phyloP scores from a whole-genome alignment of 1,140 invertebrate species.

The Ostrea denselamellosa region DNA sequence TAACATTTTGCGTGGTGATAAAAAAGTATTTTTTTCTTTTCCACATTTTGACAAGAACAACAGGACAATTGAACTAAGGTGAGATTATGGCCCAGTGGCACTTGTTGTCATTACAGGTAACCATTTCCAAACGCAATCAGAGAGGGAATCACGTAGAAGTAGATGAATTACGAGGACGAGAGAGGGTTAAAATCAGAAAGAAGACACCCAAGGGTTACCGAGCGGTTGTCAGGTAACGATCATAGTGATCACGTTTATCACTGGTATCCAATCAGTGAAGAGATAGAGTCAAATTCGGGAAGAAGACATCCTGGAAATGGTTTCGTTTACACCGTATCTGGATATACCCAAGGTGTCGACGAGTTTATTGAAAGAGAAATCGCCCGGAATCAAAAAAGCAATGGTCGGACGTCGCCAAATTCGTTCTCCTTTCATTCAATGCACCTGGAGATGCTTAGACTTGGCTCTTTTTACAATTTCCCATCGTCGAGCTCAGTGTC shows the following conservation, averaged over 20 bases:
- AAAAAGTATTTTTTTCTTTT: no score
- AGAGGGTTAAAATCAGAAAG: neutral
- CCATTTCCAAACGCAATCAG: constrained; percentile 83
- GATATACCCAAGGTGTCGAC: neutral
- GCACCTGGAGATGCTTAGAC: neutral
- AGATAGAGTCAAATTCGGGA: neutral
- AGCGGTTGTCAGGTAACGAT: neutral
- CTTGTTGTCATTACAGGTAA: neutral
- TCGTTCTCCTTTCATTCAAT: neutral
- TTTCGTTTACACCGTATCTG: neutral
- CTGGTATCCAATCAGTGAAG: neutral
- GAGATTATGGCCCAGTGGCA: no score
- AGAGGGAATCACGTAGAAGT: constrained; percentile 86
- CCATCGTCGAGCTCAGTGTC: constrained; percentile 21
- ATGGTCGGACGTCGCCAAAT: neutral
- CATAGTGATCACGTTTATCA: neutral
- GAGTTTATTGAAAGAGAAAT: constrained; percentile 13
- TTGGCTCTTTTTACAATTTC: constrained; percentile 35
- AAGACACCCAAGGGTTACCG: neutral
- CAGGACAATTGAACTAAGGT: no score
- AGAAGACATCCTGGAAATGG: neutral
- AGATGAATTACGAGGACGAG: constrained; percentile 23
- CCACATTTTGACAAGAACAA: no score
- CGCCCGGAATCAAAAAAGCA: neutral
- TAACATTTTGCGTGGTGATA: no score